Conservation (phyloP, 1,140 invertebrate genomes). For the Drosophila persimilis region DNA sequence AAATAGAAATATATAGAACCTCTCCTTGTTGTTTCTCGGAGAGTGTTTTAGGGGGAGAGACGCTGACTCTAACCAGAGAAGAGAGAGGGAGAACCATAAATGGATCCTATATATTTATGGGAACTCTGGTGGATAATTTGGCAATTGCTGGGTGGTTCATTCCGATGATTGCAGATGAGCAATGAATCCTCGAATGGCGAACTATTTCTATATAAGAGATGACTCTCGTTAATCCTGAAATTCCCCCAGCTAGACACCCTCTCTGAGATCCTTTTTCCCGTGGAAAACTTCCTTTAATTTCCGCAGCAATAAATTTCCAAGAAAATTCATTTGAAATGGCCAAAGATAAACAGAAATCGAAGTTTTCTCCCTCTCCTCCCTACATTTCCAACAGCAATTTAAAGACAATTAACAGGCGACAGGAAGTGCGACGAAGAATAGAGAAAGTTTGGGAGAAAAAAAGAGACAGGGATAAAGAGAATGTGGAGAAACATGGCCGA, state of each 20-base stretch:
- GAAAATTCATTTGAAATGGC: conserved; percentile 41
- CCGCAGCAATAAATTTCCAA: conserved; percentile 28
- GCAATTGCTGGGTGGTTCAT: conserved; percentile 4
- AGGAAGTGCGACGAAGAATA: conserved; percentile 12
- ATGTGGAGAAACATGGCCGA: conserved; percentile 9
- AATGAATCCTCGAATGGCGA: neutral
- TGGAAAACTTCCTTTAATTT: conserved; percentile 24
- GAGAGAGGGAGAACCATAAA: conserved; percentile 20
- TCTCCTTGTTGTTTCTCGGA: conserved; percentile 9
- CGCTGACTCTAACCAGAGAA: neutral
- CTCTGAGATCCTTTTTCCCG: neutral
- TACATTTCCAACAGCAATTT: conserved; percentile 21
- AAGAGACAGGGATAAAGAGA: conserved; percentile 8
- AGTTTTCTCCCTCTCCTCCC: conserved; percentile 1
- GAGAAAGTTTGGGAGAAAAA: conserved; percentile 15
- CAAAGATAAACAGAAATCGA: conserved; percentile 53
- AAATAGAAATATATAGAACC: conserved; percentile 39
- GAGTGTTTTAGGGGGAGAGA: conserved; percentile 27
- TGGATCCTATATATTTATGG: conserved; percentile 34
- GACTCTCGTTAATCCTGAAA: neutral
- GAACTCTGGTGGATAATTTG: conserved; percentile 16
- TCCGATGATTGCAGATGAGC: neutral
- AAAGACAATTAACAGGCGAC: conserved; percentile 56
- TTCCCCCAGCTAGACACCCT: neutral
- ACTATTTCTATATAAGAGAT: neutral